These are phyloP conservation scores for Hippocampus comes DNA, from an alignment of 2,113 vertebrate species.

Conservation along the genomic window DNA sequence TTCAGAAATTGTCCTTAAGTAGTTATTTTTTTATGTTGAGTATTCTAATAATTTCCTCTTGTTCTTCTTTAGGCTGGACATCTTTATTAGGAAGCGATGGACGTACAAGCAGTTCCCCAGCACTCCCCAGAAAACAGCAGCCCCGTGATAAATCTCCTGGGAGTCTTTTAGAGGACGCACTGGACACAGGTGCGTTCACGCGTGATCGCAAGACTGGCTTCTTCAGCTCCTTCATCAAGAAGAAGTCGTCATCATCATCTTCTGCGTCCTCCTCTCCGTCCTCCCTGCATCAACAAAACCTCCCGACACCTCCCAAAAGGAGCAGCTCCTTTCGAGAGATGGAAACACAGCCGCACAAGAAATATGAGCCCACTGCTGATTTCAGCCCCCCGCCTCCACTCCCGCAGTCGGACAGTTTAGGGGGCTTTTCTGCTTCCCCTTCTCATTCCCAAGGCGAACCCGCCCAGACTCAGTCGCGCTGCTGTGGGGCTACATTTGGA, in stretches of 20 bases:
- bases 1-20: not conserved
- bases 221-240: constrained; percentile 99
- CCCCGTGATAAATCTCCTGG: constrained; percentile 92
- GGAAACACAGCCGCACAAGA: constrained; percentile 96
- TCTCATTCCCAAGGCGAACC: constrained; percentile 80
- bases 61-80: constrained; percentile 74
- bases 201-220: constrained; percentile 94
- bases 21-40: no score
- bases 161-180: constrained; percentile 85
- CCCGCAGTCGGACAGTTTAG: constrained; percentile 82
- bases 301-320: constrained; percentile 90
- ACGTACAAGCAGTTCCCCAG: constrained; percentile 81
- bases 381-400: constrained; percentile 78
- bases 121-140: constrained; percentile 92
- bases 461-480: constrained; percentile 81
- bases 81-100: constrained; percentile 65
- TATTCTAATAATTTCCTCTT: constrained; percentile 39
- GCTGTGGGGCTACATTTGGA: constrained; percentile 86
- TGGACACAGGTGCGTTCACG: constrained; percentile 88
- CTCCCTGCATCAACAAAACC: constrained; percentile 75
- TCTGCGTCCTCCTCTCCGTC: constrained; percentile 64
- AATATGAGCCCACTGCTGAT: constrained; percentile 86
- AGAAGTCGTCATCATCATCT: constrained; percentile 74
- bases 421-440: constrained; percentile 76
- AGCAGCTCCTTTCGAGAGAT: constrained; percentile 97